Evolutionary conservation across 2,113 vertebrate species (phyloP).

Genomic region (Phrynocephalus versicolor): DNA sequence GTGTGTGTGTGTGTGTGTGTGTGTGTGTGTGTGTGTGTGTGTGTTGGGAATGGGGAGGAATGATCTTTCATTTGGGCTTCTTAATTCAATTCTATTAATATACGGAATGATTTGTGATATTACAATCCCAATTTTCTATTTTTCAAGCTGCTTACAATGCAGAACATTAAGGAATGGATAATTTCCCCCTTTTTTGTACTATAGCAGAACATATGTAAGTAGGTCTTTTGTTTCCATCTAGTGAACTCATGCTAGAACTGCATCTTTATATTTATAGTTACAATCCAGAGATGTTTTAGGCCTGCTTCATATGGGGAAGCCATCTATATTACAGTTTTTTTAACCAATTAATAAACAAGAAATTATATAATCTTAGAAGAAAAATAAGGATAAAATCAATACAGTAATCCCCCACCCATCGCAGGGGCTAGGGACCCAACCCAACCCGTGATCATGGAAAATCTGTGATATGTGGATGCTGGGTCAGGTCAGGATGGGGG

Average conservation of each 20-base stretch:
- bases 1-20: background rate
- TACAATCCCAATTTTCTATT: background rate
- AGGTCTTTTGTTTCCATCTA: slow-evolving; percentile 48
- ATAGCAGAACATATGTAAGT: background rate
- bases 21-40: background rate
- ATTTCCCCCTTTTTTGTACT: too few relatives aligned
- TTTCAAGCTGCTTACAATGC: background rate
- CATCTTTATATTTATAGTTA: background rate
- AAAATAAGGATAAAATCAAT: too few relatives aligned
- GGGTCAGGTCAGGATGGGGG: too few relatives aligned
- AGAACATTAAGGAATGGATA: background rate
- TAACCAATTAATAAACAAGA: too few relatives aligned
- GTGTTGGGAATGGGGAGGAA: too few relatives aligned
- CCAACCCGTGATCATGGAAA: too few relatives aligned
- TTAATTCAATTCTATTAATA: background rate
- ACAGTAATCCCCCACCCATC: too few relatives aligned
- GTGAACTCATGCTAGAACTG: slow-evolving; percentile 24
- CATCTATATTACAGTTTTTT: background rate
- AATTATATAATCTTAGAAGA: too few relatives aligned
- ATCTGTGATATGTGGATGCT: too few relatives aligned
- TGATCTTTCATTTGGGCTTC: background rate
- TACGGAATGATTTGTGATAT: background rate
- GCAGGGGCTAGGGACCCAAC: too few relatives aligned
- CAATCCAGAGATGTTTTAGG: accelerated
- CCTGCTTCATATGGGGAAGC: background rate